Evolutionary conservation across 2,888 invertebrate genomes (phyloP), one percentile per base, ranked within the genome.

Genomic region (Leucophora obtusa): DNA sequence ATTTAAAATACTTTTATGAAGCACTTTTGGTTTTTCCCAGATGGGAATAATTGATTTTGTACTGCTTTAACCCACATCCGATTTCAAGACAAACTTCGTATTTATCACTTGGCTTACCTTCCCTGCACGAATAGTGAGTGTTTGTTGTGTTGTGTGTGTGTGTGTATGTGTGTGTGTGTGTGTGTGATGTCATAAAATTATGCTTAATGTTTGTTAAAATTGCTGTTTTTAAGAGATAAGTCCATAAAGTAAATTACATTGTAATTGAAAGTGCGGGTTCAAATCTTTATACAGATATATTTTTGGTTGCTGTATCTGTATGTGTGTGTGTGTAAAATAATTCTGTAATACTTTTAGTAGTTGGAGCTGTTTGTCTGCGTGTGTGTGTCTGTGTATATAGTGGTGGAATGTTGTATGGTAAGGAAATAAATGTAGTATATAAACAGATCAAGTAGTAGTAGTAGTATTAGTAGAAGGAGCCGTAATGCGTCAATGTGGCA

Each of bases 201-300:
- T 88, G 87, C 87, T 89, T 87, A 88, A 89, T 88, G 89, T 88
- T 86, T 81, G 86, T 86, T 87, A 87, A 88, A 88, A 88, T 88
- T 87, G 87, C 87, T 87, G 87, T 87, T 88, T 85, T 86, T 84
- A 83, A 84, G 84, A 87, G 89, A 88, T 88, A 88, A 87, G 87
- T 87, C 85, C 87, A 87, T 88, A 88, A 88, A 87, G 86, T 87
- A 86, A 89, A 89, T 89, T 87, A 87, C 87, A 86, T 84, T 86
- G 85, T 86, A 88, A 89, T 88, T 88, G 89, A 89, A 89, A 87
- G 87, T 87, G 86, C 85, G 84, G 84, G 85, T 85, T 86, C 84
- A 84, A 84, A 77, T 81, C 70, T 70, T n/a, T 24, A 50, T 50
- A 24, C 62, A 62, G 7, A 47, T n/a, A 47, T 47, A 38, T 38